Evolutionary conservation across 2,113 vertebrate species (phyloP).

Genomic region (Epinephelus cyanopodus): DNA sequence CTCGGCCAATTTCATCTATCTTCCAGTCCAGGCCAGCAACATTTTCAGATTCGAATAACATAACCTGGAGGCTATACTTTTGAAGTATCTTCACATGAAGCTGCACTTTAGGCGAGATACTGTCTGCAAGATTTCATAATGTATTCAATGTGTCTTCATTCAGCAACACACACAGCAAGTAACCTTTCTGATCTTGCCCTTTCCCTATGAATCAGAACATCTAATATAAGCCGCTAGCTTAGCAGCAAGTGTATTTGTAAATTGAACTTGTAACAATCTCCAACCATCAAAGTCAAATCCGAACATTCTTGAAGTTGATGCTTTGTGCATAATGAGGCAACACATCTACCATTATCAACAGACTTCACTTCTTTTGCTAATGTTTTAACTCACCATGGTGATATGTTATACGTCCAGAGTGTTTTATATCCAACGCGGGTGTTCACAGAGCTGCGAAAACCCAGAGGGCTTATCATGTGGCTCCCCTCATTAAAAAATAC

Average conservation of each 20-base stretch:
- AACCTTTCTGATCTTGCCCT: not conserved
- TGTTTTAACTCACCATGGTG: conserved; percentile 39
- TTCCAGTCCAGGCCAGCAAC: conserved; percentile 22
- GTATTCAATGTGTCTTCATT: conserved; percentile 5
- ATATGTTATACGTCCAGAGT: conserved; percentile 41
- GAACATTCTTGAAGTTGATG: conserved; percentile 12
- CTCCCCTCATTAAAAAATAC: conserved; percentile 62
- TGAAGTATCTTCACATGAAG: conserved; percentile 31
- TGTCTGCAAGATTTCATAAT: not conserved
- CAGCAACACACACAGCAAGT: not conserved
- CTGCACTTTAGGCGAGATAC: conserved; percentile 20
- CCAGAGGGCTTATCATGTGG: conserved; percentile 61
- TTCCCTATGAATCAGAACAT: not conserved
- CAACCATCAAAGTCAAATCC: conserved; percentile 6
- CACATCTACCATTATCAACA: conserved; percentile 26
- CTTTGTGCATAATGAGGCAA: conserved; percentile 23
- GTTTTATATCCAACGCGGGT: conserved; percentile 39
- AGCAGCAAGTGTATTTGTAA: conserved; percentile 3
- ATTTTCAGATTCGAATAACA: conserved; percentile 35
- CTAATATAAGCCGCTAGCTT: conserved; percentile 8
- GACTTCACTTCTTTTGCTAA: conserved; percentile 27
- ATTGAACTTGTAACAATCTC: conserved; percentile 1
- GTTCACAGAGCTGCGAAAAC: conserved; percentile 47
- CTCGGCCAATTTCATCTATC: conserved; percentile 29
- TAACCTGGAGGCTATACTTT: conserved; percentile 26